Evolutionary conservation across 2,888 invertebrate genomes (phyloP).

Genomic region (Apotomis capreana): DNA sequence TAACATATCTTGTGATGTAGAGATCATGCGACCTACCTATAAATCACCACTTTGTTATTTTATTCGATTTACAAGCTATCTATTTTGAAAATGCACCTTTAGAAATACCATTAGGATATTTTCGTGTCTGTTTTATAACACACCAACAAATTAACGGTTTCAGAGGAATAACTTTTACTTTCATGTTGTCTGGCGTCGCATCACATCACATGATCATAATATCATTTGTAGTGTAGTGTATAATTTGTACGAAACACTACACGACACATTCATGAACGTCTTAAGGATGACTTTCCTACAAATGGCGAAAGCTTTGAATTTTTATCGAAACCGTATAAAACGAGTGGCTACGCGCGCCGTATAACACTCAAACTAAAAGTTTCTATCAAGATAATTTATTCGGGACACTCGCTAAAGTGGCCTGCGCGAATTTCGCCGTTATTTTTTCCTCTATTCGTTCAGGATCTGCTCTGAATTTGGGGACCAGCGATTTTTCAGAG

Average conservation of each 20-base stretch:
- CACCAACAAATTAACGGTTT: no score
- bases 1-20: no score
- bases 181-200: no score
- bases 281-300: slow-evolving; percentile 21
- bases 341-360: slow-evolving; percentile 53
- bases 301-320: slow-evolving; percentile 53
- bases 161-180: no score
- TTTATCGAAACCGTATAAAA: slow-evolving; percentile 62
- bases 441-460: slow-evolving; percentile 74
- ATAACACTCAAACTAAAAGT: slow-evolving; percentile 72
- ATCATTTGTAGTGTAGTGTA: background rate
- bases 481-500: slow-evolving; percentile 69
- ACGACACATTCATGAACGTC: background rate
- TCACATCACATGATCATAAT: background rate
- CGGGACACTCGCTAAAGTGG: slow-evolving; percentile 69
- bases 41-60: no score
- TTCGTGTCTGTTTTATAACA: no score
- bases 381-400: slow-evolving; percentile 79
- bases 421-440: slow-evolving; percentile 61
- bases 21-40: no score
- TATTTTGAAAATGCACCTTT: no score
- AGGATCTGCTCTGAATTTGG: slow-evolving; percentile 66
- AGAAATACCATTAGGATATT: no score
- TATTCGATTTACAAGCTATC: no score
- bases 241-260: no score